Conservation (phyloP, 2,797 vertebrate species). For the Alcedo atthis region DNA sequence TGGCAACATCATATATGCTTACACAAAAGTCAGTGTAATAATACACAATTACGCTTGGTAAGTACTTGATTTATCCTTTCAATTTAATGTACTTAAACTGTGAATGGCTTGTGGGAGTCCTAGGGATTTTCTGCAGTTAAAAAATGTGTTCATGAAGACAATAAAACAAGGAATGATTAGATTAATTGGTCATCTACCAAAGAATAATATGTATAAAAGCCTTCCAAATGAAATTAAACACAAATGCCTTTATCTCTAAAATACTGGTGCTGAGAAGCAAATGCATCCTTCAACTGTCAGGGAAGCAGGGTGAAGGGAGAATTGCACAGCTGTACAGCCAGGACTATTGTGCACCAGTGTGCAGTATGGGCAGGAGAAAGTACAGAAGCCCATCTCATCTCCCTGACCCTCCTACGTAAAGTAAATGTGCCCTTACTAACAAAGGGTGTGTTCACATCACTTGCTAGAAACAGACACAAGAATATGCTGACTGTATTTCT, state of each 20-base stretch:
- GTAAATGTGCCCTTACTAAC: background rate
- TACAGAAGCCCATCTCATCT: background rate
- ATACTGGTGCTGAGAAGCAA: background rate
- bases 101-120: conserved; percentile 23
- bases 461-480: background rate
- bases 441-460: background rate
- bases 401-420: background rate
- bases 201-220: background rate
- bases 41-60: conserved; percentile 7
- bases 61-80: conserved; percentile 44
- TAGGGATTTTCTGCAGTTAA: conserved; percentile 23
- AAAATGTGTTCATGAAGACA: conserved; percentile 24
- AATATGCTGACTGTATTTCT: background rate
- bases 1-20: background rate
- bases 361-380: background rate
- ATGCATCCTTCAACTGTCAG: background rate
- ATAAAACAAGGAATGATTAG: conserved; percentile 5
- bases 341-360: background rate
- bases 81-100: conserved; percentile 31
- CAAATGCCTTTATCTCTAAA: background rate
- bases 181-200: conserved; percentile 17
- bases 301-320: background rate
- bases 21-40: conserved; percentile 17
- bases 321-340: background rate
- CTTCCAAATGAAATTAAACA: background rate